Evolutionary conservation across 2,888 invertebrate species (phyloP).

Genomic region (Pedicia rivosa): DNA sequence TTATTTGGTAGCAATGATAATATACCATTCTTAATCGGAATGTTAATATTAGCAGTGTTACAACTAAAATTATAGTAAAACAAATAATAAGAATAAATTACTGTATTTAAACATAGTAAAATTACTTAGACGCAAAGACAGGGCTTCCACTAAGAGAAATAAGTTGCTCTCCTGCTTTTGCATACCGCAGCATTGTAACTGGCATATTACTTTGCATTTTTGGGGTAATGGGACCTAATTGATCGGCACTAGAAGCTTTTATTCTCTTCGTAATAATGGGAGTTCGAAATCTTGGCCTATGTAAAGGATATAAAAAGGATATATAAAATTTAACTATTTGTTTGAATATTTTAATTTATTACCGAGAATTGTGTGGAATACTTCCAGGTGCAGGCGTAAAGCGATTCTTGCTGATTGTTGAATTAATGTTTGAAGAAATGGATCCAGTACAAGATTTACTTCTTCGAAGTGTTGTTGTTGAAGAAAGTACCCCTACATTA

Average conservation of each 20-base stretch:
- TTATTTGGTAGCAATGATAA: conserved; percentile 26
- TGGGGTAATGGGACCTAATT: conserved; percentile 15
- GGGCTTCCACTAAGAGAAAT: conserved; percentile 29
- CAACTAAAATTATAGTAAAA: conserved; percentile 11
- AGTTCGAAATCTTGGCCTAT: conserved; percentile 23
- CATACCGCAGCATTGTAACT: conserved; percentile 26
- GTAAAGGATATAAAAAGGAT: no score
- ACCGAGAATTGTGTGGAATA: no score
- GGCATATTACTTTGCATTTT: conserved; percentile 16
- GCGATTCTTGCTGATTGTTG: no score
- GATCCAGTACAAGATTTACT: no score
- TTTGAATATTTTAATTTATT: no score
- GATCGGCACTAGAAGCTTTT: conserved; percentile 27
- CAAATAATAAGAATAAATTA: conserved; percentile 2
- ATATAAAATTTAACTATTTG: no score
- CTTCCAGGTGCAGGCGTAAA: no score
- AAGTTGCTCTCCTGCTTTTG: conserved; percentile 27
- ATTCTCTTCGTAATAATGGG: conserved; percentile 20
- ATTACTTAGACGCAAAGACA: conserved; percentile 26
- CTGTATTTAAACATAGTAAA: conserved; percentile 5
- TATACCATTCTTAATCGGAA: conserved; percentile 28
- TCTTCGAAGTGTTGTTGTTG: no score
- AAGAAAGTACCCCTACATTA: no score
- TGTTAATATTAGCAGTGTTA: conserved; percentile 28
- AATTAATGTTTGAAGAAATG: no score